phyloP scores from a whole-genome alignment of 2,797 vertebrate genomes.

The Antrozous pallidus region DNA sequence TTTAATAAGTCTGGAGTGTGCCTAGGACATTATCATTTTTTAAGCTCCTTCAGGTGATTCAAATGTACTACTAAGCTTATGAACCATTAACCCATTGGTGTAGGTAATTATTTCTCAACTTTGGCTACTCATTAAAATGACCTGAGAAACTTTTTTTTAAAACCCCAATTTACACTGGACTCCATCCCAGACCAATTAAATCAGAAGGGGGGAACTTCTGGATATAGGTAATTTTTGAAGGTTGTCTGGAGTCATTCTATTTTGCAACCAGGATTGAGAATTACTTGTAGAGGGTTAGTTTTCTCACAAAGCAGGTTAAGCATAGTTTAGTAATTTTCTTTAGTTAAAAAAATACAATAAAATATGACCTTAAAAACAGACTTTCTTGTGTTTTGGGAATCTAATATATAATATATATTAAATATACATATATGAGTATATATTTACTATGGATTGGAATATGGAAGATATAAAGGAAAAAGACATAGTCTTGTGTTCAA shows the following conservation, averaged over 20 bases:
- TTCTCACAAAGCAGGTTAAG: not conserved
- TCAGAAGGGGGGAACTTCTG: not conserved
- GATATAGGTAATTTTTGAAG: not conserved
- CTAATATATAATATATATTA: not conserved
- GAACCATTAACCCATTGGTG: not conserved
- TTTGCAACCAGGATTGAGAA: not conserved
- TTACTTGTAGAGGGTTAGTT: not conserved
- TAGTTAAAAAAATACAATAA: conserved; percentile 8
- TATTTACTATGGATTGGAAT: not conserved
- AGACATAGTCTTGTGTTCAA: not conserved
- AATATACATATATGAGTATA: not conserved
- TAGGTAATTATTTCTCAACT: not conserved
- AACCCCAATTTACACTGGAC: not conserved
- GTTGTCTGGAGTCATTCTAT: not conserved
- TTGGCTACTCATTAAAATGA: conserved; percentile 28
- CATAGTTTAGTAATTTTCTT: not conserved
- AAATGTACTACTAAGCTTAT: not conserved
- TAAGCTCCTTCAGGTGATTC: not conserved
- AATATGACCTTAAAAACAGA: not conserved
- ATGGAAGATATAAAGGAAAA: not conserved
- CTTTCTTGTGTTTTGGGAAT: not conserved
- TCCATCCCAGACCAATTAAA: not conserved
- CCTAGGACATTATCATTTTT: not conserved
- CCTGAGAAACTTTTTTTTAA: not conserved
- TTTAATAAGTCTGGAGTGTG: not conserved